A percentile compares a stretch with the other conserved stretches of the same genome.
Conservation (phyloP, 1,140 invertebrate genomes). For the Gryllus bimaculatus region DNA sequence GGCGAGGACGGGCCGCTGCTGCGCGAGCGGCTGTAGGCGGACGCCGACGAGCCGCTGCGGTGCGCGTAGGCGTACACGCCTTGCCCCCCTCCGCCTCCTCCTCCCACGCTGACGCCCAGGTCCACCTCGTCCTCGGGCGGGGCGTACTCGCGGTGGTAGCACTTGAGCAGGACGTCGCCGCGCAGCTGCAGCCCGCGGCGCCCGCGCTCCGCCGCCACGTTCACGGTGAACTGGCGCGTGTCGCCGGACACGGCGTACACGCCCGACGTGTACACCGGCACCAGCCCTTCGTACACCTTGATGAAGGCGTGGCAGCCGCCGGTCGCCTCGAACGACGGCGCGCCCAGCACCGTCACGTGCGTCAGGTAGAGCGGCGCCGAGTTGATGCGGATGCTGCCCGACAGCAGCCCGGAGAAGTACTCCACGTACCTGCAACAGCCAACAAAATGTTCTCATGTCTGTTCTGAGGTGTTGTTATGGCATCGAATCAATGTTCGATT, state of each 20-base stretch:
- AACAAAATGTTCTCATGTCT: too few species aligned
- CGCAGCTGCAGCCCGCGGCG: conserved; percentile 65
- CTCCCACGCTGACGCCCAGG: neutral
- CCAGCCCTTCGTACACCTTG: conserved; percentile 75
- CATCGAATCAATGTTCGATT: neutral
- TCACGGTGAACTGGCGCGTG: conserved; percentile 55
- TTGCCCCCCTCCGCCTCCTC: neutral
- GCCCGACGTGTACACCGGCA: conserved; percentile 76
- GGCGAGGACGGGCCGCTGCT: neutral
- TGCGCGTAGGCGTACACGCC: neutral
- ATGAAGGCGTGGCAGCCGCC: conserved; percentile 68
- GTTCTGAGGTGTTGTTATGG: neutral
- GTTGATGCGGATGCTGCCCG: conserved; percentile 78
- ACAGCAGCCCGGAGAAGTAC: conserved; percentile 82
- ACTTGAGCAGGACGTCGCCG: conserved; percentile 83
- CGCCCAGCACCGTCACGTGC: conserved; percentile 74
- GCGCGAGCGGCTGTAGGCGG: neutral
- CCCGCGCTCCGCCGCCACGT: conserved; percentile 45
- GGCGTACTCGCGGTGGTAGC: conserved; percentile 60
- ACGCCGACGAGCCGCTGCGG: neutral
- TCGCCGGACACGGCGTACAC: conserved; percentile 59
- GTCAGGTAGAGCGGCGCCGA: conserved; percentile 75
- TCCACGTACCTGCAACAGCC: conserved; percentile 61
- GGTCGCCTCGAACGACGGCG: conserved; percentile 59
- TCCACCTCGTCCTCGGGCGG: conserved; percentile 1